Evolutionary conservation across 2,113 vertebrate species (phyloP).

Genomic region (Rhinoderma darwinii): DNA sequence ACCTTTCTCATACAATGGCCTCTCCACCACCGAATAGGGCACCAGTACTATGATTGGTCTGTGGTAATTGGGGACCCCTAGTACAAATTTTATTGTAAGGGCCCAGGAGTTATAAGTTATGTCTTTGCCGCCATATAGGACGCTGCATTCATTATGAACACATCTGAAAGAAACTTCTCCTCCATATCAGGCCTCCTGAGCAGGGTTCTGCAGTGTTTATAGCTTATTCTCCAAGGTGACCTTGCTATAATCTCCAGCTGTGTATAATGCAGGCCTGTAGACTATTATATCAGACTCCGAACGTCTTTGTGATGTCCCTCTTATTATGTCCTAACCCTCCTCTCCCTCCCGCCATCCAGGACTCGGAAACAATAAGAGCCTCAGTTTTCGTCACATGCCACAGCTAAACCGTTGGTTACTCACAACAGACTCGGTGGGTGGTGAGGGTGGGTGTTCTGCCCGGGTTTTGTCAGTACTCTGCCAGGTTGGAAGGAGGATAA

Average conservation of each 20-base stretch:
- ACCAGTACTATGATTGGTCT: too few species aligned
- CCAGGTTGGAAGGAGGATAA: background rate
- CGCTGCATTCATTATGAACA: too few species aligned
- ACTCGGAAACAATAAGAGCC: background rate
- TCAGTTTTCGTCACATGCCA: conserved; percentile 21
- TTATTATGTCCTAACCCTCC: conserved; percentile 9
- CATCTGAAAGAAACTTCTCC: background rate
- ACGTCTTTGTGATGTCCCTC: background rate
- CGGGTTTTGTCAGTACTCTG: too few species aligned
- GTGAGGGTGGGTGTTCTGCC: background rate
- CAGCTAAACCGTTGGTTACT: conserved; percentile 29
- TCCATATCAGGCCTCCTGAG: background rate
- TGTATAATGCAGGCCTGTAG: conserved; percentile 1
- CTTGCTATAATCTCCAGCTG: background rate
- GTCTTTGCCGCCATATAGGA: too few species aligned
- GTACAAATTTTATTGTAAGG: too few species aligned
- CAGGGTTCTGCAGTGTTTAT: background rate
- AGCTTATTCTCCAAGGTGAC: conserved; percentile 16
- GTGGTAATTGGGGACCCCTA: too few species aligned
- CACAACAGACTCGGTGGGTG: background rate
- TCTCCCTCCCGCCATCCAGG: background rate
- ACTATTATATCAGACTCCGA: background rate
- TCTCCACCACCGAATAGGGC: too few species aligned
- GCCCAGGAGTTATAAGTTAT: too few species aligned
- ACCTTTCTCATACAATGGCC: too few species aligned